phyloP scores from a whole-genome alignment of 2,888 invertebrate species.

The Lepetodrilus schrolli region DNA sequence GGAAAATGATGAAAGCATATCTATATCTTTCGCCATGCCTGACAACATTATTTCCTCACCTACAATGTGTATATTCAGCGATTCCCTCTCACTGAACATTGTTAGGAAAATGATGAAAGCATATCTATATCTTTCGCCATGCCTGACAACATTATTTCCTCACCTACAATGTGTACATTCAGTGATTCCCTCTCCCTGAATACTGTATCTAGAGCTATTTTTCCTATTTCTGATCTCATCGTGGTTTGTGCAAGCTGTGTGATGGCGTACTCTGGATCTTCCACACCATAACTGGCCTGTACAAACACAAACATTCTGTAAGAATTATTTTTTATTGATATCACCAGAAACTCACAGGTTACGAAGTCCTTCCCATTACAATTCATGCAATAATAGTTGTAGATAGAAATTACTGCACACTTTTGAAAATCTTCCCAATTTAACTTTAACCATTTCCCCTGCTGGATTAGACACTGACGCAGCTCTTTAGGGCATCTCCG shows the following conservation, averaged over 20 bases:
- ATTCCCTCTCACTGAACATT: conserved; percentile 96
- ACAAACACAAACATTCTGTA: too few species aligned
- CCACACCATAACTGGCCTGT: conserved; percentile 95
- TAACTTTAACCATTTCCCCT: too few species aligned
- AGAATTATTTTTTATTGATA: too few species aligned
- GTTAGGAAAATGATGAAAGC: conserved; percentile 76
- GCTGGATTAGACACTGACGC: too few species aligned
- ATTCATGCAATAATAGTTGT: too few species aligned
- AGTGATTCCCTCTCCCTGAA: conserved; percentile 96
- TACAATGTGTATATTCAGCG: conserved; percentile 94
- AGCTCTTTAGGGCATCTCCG: too few species aligned
- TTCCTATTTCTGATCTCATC: conserved; percentile 98
- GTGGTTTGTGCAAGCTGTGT: conserved; percentile 99
- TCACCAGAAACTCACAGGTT: too few species aligned
- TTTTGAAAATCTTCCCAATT: too few species aligned
- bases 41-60: conserved; percentile 63
- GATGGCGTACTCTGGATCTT: conserved; percentile 99
- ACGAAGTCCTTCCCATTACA: too few species aligned
- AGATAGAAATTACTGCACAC: too few species aligned
- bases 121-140: background rate
- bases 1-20: background rate
- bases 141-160: conserved; percentile 42
- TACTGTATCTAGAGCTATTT: conserved; percentile 96
- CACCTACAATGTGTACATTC: conserved; percentile 91
- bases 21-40: background rate